Percentiles rank a stretch among this genome's conserved stretches.
Evolutionary conservation across 2,888 invertebrate genomes (phyloP).

Genomic region (Acronicta leporina): DNA sequence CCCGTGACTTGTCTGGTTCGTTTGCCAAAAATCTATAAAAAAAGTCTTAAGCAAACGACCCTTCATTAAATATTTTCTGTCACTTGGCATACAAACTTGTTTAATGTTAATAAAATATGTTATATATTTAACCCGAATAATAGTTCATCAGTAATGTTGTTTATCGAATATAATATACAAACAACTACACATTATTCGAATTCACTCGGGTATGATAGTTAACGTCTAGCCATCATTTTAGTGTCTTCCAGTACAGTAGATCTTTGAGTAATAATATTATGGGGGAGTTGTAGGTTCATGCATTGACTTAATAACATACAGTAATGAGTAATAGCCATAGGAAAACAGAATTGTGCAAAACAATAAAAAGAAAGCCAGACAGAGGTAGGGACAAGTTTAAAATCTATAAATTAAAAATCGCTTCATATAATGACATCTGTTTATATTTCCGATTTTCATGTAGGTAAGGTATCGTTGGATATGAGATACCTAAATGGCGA

Average conservation of each 20-base stretch:
- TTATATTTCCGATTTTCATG: too few relatives aligned
- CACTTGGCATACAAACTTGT: slow-evolving; percentile 30
- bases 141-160: slow-evolving; percentile 3
- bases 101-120: not conserved
- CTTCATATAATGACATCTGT: too few relatives aligned
- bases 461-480: too few relatives aligned
- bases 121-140: slow-evolving; percentile 9
- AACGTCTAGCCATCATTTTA: slow-evolving; percentile 22
- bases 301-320: not conserved
- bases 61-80: slow-evolving; percentile 50
- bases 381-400: too few relatives aligned
- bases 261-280: slow-evolving; percentile 23
- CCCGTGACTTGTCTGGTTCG: slow-evolving; percentile 66
- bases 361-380: too few relatives aligned
- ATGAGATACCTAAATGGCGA: too few relatives aligned
- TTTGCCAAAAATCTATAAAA: slow-evolving; percentile 70
- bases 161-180: not conserved
- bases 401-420: not conserved
- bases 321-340: not conserved
- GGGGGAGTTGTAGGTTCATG: slow-evolving; percentile 3
- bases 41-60: slow-evolving; percentile 40
- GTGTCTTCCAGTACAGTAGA: slow-evolving; percentile 14
- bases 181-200: slow-evolving; percentile 4
- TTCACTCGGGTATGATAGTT: slow-evolving; percentile 17
- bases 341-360: too few relatives aligned